These are phyloP conservation scores for Crepidodera aurea DNA, from an alignment of 2,888 invertebrate species.

Conservation along the genomic window DNA sequence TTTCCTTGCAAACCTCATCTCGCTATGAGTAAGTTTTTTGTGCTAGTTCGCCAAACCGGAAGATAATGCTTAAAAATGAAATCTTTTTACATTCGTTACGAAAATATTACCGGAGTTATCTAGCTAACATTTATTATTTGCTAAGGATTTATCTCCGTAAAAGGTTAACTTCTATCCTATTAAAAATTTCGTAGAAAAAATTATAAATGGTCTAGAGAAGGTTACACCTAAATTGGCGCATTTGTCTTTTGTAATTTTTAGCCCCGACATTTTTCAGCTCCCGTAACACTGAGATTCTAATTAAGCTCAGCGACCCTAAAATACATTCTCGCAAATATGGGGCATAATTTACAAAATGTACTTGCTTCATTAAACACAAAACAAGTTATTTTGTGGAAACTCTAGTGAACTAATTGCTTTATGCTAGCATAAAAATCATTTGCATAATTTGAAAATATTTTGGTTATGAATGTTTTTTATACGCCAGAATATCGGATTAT, in stretches of 20 bases:
- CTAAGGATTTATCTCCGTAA: slow-evolving; percentile 9
- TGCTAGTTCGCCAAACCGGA: neutral
- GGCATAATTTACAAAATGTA: slow-evolving; percentile 1
- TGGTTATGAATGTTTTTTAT: no score
- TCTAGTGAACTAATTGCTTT: neutral
- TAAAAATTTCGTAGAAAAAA: slow-evolving; percentile 31
- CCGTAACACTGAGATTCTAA: slow-evolving; percentile 31
- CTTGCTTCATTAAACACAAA: slow-evolving; percentile 2
- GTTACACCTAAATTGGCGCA: slow-evolving; percentile 38
- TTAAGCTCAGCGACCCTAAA: slow-evolving; percentile 25
- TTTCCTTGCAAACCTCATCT: slow-evolving; percentile 3
- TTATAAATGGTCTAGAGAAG: slow-evolving; percentile 35
- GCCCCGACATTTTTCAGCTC: slow-evolving; percentile 37
- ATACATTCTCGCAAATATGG: slow-evolving; percentile 18
- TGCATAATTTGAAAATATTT: neutral
- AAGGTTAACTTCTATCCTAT: slow-evolving; percentile 23
- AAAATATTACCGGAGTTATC: slow-evolving; percentile 3
- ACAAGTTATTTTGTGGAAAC: neutral
- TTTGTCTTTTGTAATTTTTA: slow-evolving; percentile 41
- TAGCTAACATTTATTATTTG: slow-evolving; percentile 9
- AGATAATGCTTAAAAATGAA: slow-evolving; percentile 13
- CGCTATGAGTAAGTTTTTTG: slow-evolving; percentile 17
- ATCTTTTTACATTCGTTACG: slow-evolving; percentile 9
- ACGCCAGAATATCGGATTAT: no score
- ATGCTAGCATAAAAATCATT: neutral